Percentiles rank a stretch among this genome's conserved stretches.
Evolutionary conservation across 2,113 vertebrate genomes (phyloP).

Genomic region (Mungos mungo): DNA sequence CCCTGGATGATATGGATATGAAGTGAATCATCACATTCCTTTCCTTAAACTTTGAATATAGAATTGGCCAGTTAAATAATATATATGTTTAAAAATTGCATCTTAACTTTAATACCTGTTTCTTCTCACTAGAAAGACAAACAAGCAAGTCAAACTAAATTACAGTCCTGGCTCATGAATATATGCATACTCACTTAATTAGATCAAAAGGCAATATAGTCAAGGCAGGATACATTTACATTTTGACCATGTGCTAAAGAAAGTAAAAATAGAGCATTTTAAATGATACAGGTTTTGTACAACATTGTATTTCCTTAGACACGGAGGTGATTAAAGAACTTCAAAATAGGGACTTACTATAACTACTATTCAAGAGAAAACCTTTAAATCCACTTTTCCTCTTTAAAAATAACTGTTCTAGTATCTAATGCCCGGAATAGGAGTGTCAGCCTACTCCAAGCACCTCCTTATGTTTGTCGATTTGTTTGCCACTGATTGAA

Average conservation of each 20-base stretch:
- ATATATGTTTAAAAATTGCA: background rate
- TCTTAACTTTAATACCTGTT: background rate
- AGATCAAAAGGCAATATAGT: background rate
- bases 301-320: background rate
- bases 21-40: background rate
- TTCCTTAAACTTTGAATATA: background rate
- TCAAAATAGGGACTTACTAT: background rate
- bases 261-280: slow-evolving; percentile 1
- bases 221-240: background rate
- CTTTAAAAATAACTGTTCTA: background rate
- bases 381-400: background rate
- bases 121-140: background rate
- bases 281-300: background rate
- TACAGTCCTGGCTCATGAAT: background rate
- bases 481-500: background rate
- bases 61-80: background rate
- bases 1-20: background rate
- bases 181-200: background rate
- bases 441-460: background rate
- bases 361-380: background rate
- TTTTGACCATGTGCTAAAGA: background rate
- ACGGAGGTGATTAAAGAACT: background rate
- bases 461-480: background rate
- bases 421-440: background rate
- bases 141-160: background rate